Conservation (phyloP, 2,113 vertebrate genomes). For the Panthera uncia region DNA sequence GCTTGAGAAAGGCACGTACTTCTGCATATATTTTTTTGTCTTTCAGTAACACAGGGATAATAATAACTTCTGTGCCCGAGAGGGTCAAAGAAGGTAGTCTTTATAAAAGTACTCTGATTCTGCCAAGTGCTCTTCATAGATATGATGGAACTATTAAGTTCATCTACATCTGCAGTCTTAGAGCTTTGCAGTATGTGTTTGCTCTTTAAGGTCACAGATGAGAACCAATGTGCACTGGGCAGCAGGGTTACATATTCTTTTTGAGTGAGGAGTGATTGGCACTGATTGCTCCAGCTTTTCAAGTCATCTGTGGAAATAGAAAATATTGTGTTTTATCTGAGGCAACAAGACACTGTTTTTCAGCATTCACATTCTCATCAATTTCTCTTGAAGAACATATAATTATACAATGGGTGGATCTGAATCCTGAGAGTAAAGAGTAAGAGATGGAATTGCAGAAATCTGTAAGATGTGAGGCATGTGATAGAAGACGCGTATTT, state of each 20-base stretch:
- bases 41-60: neutral
- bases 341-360: constrained; percentile 81
- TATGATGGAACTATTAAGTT: constrained; percentile 15
- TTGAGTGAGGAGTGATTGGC: constrained; percentile 61
- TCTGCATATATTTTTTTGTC: neutral
- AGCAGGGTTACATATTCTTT: constrained; percentile 49
- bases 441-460: constrained; percentile 79
- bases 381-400: constrained; percentile 85
- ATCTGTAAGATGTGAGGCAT: constrained; percentile 70
- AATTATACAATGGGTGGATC: constrained; percentile 82
- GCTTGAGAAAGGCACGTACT: neutral
- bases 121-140: constrained; percentile 12
- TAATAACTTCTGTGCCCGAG: neutral
- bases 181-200: constrained; percentile 46
- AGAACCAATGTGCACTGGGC: constrained; percentile 25
- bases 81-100: constrained; percentile 4
- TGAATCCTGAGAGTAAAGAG: constrained; percentile 79
- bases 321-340: constrained; percentile 78
- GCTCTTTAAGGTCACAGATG: constrained; percentile 60
- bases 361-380: constrained; percentile 84
- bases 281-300: constrained; percentile 78
- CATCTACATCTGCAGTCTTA: constrained; percentile 57
- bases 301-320: constrained; percentile 80
- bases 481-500: constrained; percentile 70
- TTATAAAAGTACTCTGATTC: constrained; percentile 21